These are phyloP conservation scores for Aegithalos caudatus DNA, from an alignment of 2,113 vertebrate species.

Conservation along the genomic window DNA sequence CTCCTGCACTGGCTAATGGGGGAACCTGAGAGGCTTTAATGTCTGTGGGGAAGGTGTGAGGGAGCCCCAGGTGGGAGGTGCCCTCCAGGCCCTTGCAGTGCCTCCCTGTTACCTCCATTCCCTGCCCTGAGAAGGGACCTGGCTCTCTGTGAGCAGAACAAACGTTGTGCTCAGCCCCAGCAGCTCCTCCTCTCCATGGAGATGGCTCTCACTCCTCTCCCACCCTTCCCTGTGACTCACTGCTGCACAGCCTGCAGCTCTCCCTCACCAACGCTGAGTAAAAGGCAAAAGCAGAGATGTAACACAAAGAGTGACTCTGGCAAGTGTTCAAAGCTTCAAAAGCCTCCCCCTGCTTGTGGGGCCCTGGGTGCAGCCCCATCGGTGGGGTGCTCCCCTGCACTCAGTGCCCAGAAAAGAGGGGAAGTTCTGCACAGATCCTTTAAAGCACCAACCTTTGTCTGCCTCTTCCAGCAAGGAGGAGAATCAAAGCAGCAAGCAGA, in stretches of 20 bases:
- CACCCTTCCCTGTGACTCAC: constrained; percentile 25
- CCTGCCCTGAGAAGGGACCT: background rate
- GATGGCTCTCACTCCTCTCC: background rate
- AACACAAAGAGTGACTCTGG: background rate
- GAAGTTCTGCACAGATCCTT: background rate
- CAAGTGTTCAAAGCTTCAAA: background rate
- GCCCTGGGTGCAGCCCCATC: background rate
- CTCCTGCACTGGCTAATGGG: background rate
- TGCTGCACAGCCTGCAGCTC: background rate
- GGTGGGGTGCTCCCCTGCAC: background rate
- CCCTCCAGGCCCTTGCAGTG: background rate
- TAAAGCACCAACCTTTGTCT: background rate
- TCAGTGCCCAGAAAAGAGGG: background rate
- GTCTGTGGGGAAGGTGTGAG: accelerated
- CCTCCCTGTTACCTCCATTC: accelerated
- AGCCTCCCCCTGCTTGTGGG: background rate
- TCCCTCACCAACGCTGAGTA: background rate
- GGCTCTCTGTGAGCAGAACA: background rate
- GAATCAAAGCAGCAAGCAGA: background rate
- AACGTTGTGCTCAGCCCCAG: background rate
- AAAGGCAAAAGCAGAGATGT: background rate
- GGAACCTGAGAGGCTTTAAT: background rate
- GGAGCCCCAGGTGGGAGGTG: accelerated
- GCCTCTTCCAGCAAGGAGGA: background rate
- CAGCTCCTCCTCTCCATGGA: constrained; percentile 17